Conservation (phyloP, 2,888 invertebrate genomes). For the Schrankia costaestrigalis region DNA sequence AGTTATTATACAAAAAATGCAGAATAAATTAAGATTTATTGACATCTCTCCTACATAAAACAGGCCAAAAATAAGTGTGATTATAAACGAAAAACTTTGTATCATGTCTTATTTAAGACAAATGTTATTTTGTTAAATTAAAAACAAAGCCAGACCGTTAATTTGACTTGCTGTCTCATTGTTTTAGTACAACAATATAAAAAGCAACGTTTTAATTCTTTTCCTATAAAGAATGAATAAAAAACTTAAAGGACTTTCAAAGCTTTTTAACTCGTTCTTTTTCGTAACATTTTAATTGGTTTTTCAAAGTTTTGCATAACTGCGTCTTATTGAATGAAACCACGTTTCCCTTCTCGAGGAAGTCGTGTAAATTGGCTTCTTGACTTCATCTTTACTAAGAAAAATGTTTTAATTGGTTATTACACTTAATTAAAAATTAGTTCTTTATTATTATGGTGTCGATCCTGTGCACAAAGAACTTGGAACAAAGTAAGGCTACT, state of each 20-base stretch:
- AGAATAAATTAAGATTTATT: too few species aligned
- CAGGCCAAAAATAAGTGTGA: too few species aligned
- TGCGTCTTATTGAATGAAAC: constrained; percentile 2
- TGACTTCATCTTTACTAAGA: too few species aligned
- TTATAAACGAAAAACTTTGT: too few species aligned
- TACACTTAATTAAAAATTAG: too few species aligned
- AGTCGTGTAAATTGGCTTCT: background rate
- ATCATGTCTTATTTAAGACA: background rate
- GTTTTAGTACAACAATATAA: constrained; percentile 1
- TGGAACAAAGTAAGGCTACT: too few species aligned
- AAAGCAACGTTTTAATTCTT: constrained; percentile 1
- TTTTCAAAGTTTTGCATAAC: constrained; percentile 7
- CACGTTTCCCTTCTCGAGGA: background rate
- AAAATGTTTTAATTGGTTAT: too few species aligned
- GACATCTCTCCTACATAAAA: too few species aligned
- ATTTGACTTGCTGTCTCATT: background rate
- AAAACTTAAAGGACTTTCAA: constrained; percentile 1
- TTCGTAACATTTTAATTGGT: constrained; percentile 9
- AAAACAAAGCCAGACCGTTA: background rate
- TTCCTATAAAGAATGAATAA: constrained; percentile 1
- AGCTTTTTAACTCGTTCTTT: constrained; percentile 6
- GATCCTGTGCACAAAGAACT: too few species aligned
- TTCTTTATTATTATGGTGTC: too few species aligned
- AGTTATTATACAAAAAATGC: too few species aligned
- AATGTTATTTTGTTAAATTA: background rate